Conservation (phyloP, 2,888 invertebrate genomes). For the Drosophila anceps region DNA sequence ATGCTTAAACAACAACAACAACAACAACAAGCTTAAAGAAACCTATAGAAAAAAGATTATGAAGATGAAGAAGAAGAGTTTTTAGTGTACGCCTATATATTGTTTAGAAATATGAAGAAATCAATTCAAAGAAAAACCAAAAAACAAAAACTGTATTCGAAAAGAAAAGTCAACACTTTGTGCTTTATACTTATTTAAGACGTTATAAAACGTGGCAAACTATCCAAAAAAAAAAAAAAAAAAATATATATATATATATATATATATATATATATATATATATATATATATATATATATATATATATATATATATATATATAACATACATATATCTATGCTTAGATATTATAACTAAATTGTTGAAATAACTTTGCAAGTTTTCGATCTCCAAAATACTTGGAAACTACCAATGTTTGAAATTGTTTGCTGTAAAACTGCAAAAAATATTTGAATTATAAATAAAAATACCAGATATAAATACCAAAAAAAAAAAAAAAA, state of each 20-base stretch:
- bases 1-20: conserved; percentile 87
- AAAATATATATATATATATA: conserved; percentile 15
- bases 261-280: conserved; percentile 15
- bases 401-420: conserved; percentile 24
- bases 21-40: conserved; percentile 27
- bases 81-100: conserved; percentile 38
- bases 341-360: conserved; percentile 33
- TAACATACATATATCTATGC: conserved; percentile 23
- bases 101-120: conserved; percentile 37
- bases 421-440: conserved; percentile 39
- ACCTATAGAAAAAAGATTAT: conserved; percentile 8
- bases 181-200: conserved; percentile 78
- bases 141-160: conserved; percentile 51
- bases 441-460: conserved; percentile 24
- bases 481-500: not conserved
- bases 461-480: not conserved
- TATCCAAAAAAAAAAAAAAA: conserved; percentile 10
- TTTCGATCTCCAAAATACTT: conserved; percentile 37
- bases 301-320: conserved; percentile 13
- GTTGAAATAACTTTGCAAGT: conserved; percentile 35
- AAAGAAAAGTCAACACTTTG: conserved; percentile 72
- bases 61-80: conserved; percentile 9
- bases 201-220: conserved; percentile 25
- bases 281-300: conserved; percentile 30
- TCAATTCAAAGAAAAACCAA: conserved; percentile 9